Conservation (phyloP, 2,797 vertebrate genomes). For the Phrynocephalus forsythii region DNA sequence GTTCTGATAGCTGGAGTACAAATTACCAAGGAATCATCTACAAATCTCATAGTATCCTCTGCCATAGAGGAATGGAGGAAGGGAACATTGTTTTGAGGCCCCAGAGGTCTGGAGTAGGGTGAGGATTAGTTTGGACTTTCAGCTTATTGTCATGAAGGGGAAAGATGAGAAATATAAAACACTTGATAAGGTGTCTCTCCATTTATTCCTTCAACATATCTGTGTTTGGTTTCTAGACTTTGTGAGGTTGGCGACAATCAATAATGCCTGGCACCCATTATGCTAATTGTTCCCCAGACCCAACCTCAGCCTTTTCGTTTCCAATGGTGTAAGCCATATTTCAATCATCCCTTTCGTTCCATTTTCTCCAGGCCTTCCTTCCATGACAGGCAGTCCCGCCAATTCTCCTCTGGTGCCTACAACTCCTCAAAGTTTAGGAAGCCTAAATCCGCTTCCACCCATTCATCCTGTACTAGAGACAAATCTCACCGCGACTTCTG, state of each 20-base stretch:
- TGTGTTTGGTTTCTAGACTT: not conserved
- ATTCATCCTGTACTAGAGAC: too few relatives aligned
- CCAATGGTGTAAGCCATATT: too few relatives aligned
- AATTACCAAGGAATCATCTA: too few relatives aligned
- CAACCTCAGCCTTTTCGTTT: too few relatives aligned
- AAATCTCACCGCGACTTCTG: too few relatives aligned
- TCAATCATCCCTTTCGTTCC: too few relatives aligned
- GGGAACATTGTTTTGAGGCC: not conserved
- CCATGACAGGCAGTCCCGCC: too few relatives aligned
- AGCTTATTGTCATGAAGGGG: not conserved
- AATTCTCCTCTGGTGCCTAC: too few relatives aligned
- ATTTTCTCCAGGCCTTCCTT: too few relatives aligned
- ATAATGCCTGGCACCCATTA: too few relatives aligned
- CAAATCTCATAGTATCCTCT: not conserved
- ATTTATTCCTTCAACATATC: not conserved
- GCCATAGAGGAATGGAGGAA: not conserved
- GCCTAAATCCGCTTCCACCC: too few relatives aligned
- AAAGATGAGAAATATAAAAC: not conserved
- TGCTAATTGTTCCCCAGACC: not conserved
- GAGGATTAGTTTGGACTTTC: not conserved
- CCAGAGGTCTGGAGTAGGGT: not conserved
- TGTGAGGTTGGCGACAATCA: not conserved
- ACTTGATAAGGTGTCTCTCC: not conserved
- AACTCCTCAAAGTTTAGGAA: too few relatives aligned
- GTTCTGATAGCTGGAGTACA: not conserved